Evolutionary conservation across 2,888 invertebrate genomes (phyloP).

Genomic region (Kryphioiulus occultus): DNA sequence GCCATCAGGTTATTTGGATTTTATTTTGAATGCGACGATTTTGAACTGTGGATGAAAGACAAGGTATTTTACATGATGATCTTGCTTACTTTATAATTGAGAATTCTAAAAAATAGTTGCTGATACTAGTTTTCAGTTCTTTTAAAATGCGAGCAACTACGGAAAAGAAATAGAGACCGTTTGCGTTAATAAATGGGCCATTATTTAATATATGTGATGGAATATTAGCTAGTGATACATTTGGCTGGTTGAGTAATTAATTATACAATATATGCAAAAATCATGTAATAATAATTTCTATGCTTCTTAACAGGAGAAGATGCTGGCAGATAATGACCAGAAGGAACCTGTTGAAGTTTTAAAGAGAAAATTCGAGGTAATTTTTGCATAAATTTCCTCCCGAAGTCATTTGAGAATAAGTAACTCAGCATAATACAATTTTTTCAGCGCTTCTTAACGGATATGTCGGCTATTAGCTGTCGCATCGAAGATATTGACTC

Average conservation of each 20-base stretch:
- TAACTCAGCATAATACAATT: neutral
- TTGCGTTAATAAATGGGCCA: too few species aligned
- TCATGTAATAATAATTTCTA: neutral
- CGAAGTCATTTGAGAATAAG: neutral
- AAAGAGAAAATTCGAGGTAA: conserved; percentile 89
- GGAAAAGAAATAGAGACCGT: too few species aligned
- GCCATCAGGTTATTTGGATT: conserved; percentile 91
- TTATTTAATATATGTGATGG: too few species aligned
- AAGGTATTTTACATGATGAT: conserved; percentile 66
- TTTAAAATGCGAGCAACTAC: too few species aligned
- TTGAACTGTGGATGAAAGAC: conserved; percentile 96
- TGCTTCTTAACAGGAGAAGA: conserved; percentile 69
- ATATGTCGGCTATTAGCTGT: conserved; percentile 91
- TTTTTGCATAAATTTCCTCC: neutral
- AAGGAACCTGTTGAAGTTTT: conserved; percentile 90
- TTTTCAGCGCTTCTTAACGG: conserved; percentile 86
- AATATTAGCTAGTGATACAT: neutral
- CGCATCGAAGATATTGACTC: conserved; percentile 88
- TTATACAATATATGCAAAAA: too few species aligned
- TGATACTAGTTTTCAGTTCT: too few species aligned
- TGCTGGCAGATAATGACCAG: conserved; percentile 78
- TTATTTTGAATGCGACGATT: conserved; percentile 96
- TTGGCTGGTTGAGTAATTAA: too few species aligned
- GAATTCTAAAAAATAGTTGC: neutral
- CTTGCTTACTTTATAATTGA: neutral